These are phyloP conservation scores for Agelaius tricolor DNA, from an alignment of 2,113 vertebrate species.

Conservation along the genomic window DNA sequence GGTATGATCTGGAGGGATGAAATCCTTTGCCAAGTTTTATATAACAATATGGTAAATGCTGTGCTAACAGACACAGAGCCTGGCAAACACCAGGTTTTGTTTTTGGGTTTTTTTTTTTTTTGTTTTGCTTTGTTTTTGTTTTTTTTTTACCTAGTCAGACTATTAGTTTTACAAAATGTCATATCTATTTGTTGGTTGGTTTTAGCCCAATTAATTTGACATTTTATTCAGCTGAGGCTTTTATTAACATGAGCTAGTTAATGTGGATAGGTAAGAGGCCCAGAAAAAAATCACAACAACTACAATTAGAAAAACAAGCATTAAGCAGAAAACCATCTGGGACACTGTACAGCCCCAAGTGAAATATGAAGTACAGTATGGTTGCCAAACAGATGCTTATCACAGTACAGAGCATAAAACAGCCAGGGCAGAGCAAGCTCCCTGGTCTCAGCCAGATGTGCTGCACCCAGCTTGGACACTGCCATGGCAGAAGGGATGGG, in stretches of 20 bases:
- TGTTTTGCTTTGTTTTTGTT: not conserved
- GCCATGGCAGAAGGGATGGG: not conserved
- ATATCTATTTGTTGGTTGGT: not conserved
- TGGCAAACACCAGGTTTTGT: not conserved
- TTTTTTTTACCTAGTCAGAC: not conserved
- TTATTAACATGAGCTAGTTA: not conserved
- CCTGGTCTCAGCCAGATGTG: not conserved
- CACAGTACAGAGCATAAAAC: not conserved
- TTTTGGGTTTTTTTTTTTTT: not conserved
- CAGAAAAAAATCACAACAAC: not conserved
- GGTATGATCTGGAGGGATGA: not conserved
- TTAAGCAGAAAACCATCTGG: not conserved
- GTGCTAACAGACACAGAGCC: not conserved
- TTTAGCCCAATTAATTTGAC: slow-evolving; percentile 8
- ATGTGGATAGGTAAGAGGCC: not conserved
- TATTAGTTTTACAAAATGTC: not conserved
- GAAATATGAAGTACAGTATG: not conserved
- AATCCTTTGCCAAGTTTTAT: not conserved
- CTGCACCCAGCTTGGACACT: not conserved
- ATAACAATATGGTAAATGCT: not conserved
- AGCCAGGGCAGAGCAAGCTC: not conserved
- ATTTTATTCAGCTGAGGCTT: slow-evolving; percentile 9
- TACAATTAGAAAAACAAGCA: not conserved
- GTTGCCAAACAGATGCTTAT: not conserved
- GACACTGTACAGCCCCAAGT: not conserved